Evolutionary conservation across 2,113 vertebrate genomes (phyloP).

Genomic region (Antigone vipio): DNA sequence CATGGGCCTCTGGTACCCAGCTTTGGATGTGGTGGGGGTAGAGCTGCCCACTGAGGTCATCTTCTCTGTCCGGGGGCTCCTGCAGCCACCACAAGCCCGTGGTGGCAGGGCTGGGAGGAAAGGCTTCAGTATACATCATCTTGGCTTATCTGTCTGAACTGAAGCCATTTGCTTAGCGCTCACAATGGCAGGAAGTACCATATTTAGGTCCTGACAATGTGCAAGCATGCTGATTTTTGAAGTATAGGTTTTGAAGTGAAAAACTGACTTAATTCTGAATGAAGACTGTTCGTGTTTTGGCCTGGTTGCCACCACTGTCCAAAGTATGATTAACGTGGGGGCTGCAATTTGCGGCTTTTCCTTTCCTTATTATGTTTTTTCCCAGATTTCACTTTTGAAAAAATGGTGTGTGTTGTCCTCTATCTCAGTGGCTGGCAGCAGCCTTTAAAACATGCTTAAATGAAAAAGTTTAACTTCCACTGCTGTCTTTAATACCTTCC

Average conservation of each 20-base stretch:
- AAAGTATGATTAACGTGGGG: neutral
- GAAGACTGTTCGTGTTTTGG: neutral
- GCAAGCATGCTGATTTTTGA: neutral
- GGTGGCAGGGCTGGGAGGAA: neutral
- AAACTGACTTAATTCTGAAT: neutral
- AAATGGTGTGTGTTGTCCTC: neutral
- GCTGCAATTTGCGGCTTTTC: neutral
- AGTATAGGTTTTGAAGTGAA: neutral
- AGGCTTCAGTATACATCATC: neutral
- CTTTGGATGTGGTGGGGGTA: neutral
- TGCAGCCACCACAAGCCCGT: neutral
- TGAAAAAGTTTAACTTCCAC: neutral
- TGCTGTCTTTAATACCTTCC: neutral
- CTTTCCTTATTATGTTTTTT: neutral
- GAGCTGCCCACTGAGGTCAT: neutral
- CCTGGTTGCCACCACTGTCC: neutral
- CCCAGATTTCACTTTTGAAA: neutral
- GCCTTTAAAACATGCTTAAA: neutral
- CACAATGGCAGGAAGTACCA: slow-evolving; percentile 2
- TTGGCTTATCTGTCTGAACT: neutral
- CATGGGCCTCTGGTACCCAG: neutral
- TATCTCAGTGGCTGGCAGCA: neutral
- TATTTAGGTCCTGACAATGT: neutral
- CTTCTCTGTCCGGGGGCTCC: neutral
- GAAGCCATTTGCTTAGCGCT: neutral